Evolutionary conservation across 2,797 vertebrate species (phyloP).

Genomic region (Sebastes nivosus): DNA sequence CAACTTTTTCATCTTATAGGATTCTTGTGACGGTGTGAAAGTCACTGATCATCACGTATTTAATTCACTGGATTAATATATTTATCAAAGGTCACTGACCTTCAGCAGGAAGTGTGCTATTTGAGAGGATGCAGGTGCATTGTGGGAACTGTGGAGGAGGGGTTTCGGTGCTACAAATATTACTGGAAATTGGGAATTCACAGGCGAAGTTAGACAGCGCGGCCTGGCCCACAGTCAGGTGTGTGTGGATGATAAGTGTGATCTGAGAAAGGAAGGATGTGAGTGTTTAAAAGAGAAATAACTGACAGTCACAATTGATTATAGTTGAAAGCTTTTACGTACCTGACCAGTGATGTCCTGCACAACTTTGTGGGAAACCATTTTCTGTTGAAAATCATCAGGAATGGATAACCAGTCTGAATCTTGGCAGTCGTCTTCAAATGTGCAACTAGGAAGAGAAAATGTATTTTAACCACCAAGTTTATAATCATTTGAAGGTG

Average conservation of each 20-base stretch:
- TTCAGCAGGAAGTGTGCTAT: background rate
- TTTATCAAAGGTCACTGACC: constrained; percentile 53
- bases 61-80: background rate
- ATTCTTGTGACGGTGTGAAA: background rate
- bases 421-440: constrained; percentile 60
- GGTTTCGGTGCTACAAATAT: too few species aligned
- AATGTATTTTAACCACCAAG: background rate
- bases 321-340: background rate
- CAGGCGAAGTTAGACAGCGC: constrained; percentile 50
- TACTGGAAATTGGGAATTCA: too few species aligned
- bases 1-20: background rate
- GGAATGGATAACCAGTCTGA: constrained; percentile 74
- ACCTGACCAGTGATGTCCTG: constrained; percentile 40
- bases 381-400: constrained; percentile 41
- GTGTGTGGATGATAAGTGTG: constrained; percentile 30
- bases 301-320: background rate
- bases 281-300: background rate
- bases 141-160: constrained; percentile 50
- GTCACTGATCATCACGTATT: background rate
- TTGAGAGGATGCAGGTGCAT: constrained; percentile 66
- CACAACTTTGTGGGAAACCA: constrained; percentile 61
- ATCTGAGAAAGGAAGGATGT: constrained; percentile 43
- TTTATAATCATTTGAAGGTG: background rate
- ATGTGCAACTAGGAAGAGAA: constrained; percentile 62
- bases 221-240: constrained; percentile 25